Evolutionary conservation across 2,113 vertebrate species (phyloP).

Genomic region (Pao palembangensis): DNA sequence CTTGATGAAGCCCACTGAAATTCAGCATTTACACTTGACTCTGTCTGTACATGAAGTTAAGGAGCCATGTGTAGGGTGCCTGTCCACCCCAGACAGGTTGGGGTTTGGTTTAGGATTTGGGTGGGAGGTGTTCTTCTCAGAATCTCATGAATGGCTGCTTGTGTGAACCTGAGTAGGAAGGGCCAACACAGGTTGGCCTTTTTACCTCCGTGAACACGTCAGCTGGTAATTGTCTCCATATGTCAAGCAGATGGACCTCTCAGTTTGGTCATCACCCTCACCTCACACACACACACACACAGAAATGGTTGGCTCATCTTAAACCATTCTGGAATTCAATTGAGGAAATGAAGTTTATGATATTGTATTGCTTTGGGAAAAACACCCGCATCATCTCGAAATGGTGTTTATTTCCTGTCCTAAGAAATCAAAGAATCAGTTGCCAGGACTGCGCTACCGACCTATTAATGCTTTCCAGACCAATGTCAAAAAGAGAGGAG

Average conservation of each 20-base stretch:
- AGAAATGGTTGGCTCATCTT: slow-evolving; percentile 14
- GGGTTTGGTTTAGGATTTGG: slow-evolving; percentile 57
- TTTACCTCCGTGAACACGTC: slow-evolving; percentile 60
- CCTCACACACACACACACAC: neutral
- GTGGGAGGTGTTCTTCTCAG: slow-evolving; percentile 49
- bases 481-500: neutral
- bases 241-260: slow-evolving; percentile 58
- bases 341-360: neutral
- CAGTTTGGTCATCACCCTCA: slow-evolving; percentile 15
- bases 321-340: neutral
- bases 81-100: slow-evolving; percentile 48
- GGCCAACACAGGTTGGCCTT: slow-evolving; percentile 64
- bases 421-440: no score
- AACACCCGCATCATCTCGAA: neutral
- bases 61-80: slow-evolving; percentile 46
- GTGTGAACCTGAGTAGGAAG: slow-evolving; percentile 61
- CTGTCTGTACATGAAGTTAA: slow-evolving; percentile 36
- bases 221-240: slow-evolving; percentile 72
- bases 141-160: slow-evolving; percentile 67
- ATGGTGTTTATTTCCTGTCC: neutral
- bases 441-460: no score
- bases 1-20: slow-evolving; percentile 5
- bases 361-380: neutral
- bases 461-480: neutral
- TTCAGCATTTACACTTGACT: slow-evolving; percentile 24